Base-by-base conservation (phyloP, 2,113 vertebrate species). In the Polypterus senegalus region DNA sequence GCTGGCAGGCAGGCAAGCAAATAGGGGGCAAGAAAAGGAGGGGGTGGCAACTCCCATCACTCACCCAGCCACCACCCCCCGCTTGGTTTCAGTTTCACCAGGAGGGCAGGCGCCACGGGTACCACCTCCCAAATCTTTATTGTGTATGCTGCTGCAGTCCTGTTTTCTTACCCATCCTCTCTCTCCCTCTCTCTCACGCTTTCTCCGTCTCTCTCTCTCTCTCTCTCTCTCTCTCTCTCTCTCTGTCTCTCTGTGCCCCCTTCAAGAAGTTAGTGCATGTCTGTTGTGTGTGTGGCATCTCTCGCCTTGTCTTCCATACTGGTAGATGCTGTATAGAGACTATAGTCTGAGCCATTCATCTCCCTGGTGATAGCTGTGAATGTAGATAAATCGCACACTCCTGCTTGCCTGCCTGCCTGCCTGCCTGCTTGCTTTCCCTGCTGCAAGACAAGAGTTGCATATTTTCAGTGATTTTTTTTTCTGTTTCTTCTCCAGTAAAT, bases 281-380 rank as follows among this genome's bases (percentile, higher is more conserved):
- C 81, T 89, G 85, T 84, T 84, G 83, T 90, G 77, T 87, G 83
- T 77, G 80, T 92, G 89, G 87, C 87, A 92, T 82, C 85, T 89
- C 78, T 79, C 83, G 86, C 77, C 86, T 82, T 75, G 77, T 79
- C 79, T 89, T 81, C 81, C 77, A 82, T 84, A 84, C 70, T 75
- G 72, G 82, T 85, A 77, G 82, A 88, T 82, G 79, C 79, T 78
- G 80, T 81, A 71, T 63, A 66, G 63, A 79, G 69, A 60, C 69
- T 73, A 70, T 72, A 70, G 69, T 60, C 65, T 68, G 59, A 84
- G 65, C 79, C 89, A 87, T 89, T 87, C 81, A 91, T 90, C 87
- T 89, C 88, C 86, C 82, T 81, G 79, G 84, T 83, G 85, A 87
- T 86, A 87, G 85, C 87, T 81, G 77, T 82, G 83, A 89, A 88